These are phyloP conservation scores for Siderastrea siderea DNA, from an alignment of 92 coral and sea anemone species.

Conservation along the genomic window DNA sequence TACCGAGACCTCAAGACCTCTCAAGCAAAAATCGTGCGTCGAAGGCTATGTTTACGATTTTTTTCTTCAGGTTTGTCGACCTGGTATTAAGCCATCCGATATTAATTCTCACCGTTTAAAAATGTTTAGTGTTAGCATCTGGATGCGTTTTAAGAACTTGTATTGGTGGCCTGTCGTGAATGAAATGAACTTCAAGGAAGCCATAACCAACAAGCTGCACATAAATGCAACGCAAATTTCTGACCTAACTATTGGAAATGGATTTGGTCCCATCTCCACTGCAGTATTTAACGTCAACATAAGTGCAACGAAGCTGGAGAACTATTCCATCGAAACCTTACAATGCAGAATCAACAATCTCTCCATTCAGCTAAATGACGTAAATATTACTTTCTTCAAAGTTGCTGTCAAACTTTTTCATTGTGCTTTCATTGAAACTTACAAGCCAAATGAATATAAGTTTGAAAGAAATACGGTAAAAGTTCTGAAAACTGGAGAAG, in stretches of 20 bases:
- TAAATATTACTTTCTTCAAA: conserved; percentile 30
- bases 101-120: not conserved
- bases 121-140: not conserved
- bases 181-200: not conserved
- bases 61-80: conserved; percentile 11
- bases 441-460: not conserved
- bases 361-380: not conserved
- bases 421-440: conserved; percentile 16
- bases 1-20: not conserved
- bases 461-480: not conserved
- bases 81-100: not conserved
- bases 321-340: not conserved
- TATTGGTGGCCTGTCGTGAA: not conserved
- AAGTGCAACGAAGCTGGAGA: no score
- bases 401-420: conserved; percentile 14
- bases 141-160: not conserved
- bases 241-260: not conserved
- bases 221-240: not conserved
- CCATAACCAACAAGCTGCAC: not conserved
- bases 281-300: not conserved
- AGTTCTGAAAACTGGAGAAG: not conserved
- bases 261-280: not conserved
- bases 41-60: conserved; percentile 12
- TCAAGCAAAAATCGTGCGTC: not conserved
- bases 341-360: no score